phyloP scores from a whole-genome alignment of 2,113 vertebrate species.

The Etheostoma cragini region DNA sequence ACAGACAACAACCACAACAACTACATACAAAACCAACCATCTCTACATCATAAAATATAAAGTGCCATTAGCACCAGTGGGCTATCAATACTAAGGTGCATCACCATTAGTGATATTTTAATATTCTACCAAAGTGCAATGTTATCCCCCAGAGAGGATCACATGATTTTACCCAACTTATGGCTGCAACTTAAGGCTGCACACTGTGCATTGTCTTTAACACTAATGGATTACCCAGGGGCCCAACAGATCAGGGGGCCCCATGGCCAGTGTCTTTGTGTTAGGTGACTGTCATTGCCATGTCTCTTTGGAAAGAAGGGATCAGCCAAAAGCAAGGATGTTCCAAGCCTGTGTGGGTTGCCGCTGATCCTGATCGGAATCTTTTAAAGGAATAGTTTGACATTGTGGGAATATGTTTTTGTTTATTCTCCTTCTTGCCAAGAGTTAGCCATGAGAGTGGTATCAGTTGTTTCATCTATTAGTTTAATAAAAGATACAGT shows the following conservation, averaged over 20 bases:
- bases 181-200: no score
- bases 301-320: background rate
- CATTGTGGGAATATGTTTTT: background rate
- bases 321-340: background rate
- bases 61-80: no score
- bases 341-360: background rate
- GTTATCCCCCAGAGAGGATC: no score
- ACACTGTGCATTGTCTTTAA: background rate
- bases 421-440: background rate
- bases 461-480: background rate
- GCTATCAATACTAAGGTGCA: no score
- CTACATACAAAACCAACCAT: no score
- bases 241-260: background rate
- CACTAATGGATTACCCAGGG: background rate
- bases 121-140: no score
- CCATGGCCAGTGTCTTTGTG: background rate
- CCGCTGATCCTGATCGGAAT: background rate
- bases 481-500: background rate
- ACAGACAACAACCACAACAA: no score
- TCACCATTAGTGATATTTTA: no score
- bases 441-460: background rate
- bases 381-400: background rate
- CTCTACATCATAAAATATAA: no score
- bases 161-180: no score
- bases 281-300: background rate